phyloP scores from a whole-genome alignment of 2,113 vertebrate species.

The Morone saxatilis region DNA sequence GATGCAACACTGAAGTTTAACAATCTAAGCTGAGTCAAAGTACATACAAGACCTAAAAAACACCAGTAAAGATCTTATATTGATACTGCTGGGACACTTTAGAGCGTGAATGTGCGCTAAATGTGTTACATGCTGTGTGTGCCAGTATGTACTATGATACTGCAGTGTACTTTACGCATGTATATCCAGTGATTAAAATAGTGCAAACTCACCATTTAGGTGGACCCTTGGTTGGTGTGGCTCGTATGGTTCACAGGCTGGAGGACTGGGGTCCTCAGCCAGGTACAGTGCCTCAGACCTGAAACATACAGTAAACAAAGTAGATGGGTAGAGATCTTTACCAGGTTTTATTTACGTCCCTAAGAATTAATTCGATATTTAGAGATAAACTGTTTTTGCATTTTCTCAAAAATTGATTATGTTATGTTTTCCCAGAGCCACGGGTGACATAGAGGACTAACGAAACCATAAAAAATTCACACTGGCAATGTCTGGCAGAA shows the following conservation, averaged over 20 bases:
- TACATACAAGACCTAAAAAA: background rate
- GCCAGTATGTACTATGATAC: background rate
- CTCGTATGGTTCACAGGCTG: conserved; percentile 65
- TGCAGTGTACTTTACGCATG: background rate
- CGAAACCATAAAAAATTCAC: too few species aligned
- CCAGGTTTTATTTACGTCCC: background rate
- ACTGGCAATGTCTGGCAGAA: too few species aligned
- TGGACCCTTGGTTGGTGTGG: conserved; percentile 71
- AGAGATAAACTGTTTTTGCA: too few species aligned
- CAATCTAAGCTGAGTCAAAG: background rate
- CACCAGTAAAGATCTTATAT: background rate
- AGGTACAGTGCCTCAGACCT: conserved; percentile 83
- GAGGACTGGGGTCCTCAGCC: conserved; percentile 76
- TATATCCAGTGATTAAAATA: background rate
- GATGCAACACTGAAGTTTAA: background rate
- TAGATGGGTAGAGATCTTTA: background rate
- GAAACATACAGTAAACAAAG: background rate
- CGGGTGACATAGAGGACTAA: too few species aligned
- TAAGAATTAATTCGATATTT: too few species aligned
- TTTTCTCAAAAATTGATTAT: too few species aligned
- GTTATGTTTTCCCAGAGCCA: too few species aligned
- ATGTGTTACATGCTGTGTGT: background rate
- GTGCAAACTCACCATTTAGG: conserved; percentile 69
- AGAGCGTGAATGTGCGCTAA: too few species aligned
- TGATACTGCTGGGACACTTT: background rate